A percentile compares a stretch with the other conserved stretches of the same genome.
These are phyloP conservation scores for Belonocnema kinseyi DNA, from an alignment of 1,140 invertebrate species.

Conservation along the genomic window DNA sequence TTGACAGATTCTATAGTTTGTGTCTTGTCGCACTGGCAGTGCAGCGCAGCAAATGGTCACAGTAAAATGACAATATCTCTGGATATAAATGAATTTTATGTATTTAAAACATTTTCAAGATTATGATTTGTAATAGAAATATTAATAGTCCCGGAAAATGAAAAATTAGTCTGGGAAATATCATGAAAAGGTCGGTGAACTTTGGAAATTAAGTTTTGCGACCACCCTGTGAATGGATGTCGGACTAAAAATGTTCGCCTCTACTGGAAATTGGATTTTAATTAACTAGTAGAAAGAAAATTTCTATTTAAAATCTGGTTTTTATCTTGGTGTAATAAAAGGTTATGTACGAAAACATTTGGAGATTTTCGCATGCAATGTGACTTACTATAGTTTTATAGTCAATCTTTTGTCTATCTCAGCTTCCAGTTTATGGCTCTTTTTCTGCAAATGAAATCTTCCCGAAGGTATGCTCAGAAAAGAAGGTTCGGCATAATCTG, in stretches of 20 bases:
- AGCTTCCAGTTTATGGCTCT: constrained; percentile 21
- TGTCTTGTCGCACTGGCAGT: no score
- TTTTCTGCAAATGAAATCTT: constrained; percentile 15
- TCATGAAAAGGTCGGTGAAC: no score
- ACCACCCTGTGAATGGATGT: background rate
- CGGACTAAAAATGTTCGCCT: background rate
- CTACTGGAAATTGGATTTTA: background rate
- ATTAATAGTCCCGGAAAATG: no score
- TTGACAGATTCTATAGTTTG: no score
- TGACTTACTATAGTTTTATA: background rate
- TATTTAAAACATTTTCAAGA: no score
- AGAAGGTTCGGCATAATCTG: constrained; percentile 1
- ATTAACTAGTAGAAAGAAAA: background rate
- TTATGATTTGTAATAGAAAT: no score
- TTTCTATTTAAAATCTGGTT: background rate
- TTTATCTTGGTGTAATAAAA: background rate
- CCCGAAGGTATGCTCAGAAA: constrained; percentile 10
- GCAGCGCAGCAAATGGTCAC: no score
- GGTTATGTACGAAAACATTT: background rate
- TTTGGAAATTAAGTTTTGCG: no score
- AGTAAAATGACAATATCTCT: no score
- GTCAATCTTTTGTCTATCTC: background rate
- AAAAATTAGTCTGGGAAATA: no score
- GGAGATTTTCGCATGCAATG: background rate
- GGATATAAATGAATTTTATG: no score